Percentiles rank a stretch among this genome's conserved stretches.
phyloP scores from a whole-genome alignment of 2,888 invertebrate species.

The Rotaria socialis region DNA sequence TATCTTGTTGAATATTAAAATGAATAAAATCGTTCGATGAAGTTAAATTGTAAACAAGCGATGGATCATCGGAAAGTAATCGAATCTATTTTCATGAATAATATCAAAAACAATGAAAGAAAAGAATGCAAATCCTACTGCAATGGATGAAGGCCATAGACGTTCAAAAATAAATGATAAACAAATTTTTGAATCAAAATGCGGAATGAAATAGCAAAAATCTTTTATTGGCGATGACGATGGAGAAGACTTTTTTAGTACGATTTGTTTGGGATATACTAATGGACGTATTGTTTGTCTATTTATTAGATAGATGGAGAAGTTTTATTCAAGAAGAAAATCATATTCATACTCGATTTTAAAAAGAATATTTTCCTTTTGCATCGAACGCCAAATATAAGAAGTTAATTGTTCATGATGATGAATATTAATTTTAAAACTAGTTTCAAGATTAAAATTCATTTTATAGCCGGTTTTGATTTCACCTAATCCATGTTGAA shows the following conservation, averaged over 20 bases:
- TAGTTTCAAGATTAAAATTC: not conserved
- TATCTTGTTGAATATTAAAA: not conserved
- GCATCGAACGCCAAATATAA: not conserved
- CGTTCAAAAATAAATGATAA: not conserved
- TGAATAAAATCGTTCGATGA: not conserved
- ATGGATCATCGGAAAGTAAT: not conserved
- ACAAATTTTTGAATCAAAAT: conserved; percentile 18
- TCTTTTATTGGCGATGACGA: not conserved
- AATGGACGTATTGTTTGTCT: not conserved
- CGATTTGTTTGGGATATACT: not conserved
- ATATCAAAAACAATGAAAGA: too few relatives aligned
- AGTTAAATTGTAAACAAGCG: not conserved
- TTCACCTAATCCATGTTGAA: not conserved
- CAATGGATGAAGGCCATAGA: not conserved
- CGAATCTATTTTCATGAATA: not conserved
- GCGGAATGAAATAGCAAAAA: not conserved
- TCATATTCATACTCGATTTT: not conserved
- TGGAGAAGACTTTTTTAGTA: not conserved
- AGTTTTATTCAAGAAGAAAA: not conserved
- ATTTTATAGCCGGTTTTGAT: not conserved
- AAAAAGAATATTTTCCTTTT: not conserved
- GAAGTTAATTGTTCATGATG: not conserved
- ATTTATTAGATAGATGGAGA: not conserved
- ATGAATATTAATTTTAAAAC: not conserved
- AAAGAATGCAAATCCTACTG: not conserved